These are phyloP conservation scores for Brachionus rubens DNA, from an alignment of 1,140 invertebrate genomes.

Conservation along the genomic window DNA sequence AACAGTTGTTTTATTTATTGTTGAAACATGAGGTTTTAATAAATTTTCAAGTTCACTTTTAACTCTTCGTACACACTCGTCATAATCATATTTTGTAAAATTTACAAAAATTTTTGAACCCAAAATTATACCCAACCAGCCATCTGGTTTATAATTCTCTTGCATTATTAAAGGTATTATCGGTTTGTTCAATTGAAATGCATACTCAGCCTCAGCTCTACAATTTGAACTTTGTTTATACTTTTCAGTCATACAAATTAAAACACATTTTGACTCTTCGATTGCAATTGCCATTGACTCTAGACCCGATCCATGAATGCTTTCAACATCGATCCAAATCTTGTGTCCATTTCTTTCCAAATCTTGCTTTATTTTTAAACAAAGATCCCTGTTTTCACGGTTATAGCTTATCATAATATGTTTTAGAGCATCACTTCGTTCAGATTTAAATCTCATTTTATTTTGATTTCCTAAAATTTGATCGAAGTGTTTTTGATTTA, in stretches of 20 bases:
- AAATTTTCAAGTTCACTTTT: neutral
- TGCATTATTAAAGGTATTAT: constrained; percentile 56
- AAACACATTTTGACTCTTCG: constrained; percentile 54
- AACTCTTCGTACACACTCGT: neutral
- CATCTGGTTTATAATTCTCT: constrained; percentile 52
- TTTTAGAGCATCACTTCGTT: neutral
- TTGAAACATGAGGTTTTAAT: neutral
- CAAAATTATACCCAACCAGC: constrained; percentile 56
- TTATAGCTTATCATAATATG: constrained; percentile 46
- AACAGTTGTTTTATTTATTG: neutral
- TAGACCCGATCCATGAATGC: constrained; percentile 51
- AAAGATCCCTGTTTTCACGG: constrained; percentile 15
- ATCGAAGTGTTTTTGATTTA: neutral
- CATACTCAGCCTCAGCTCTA: constrained; percentile 55
- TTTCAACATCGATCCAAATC: constrained; percentile 50
- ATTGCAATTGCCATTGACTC: constrained; percentile 59
- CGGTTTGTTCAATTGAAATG: constrained; percentile 51
- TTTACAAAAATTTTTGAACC: constrained; percentile 55
- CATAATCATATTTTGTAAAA: constrained; percentile 38
- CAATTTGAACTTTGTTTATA: constrained; percentile 58
- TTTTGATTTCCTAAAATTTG: neutral
- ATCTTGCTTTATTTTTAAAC: constrained; percentile 18
- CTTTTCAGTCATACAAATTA: constrained; percentile 57
- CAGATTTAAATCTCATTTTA: neutral
- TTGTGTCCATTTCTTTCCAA: neutral